Evolutionary conservation across 2,797 vertebrate genomes (phyloP).

Genomic region (Miichthys miiuy): DNA sequence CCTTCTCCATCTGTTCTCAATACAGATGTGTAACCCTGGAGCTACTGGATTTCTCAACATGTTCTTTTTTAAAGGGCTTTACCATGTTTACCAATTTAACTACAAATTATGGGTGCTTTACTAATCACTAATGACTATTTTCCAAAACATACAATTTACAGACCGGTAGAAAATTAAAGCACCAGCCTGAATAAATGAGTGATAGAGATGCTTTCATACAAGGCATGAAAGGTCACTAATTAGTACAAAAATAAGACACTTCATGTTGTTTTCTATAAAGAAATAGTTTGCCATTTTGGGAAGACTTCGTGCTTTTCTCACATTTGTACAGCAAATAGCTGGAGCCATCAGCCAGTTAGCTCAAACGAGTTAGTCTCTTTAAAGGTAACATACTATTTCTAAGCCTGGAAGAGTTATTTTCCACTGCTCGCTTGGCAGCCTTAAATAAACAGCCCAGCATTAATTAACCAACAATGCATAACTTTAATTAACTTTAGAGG

Average conservation of each 20-base stretch:
- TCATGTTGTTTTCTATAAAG: not conserved
- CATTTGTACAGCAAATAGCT: not conserved
- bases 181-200: not conserved
- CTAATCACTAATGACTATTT: not conserved
- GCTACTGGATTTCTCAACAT: conserved; percentile 35
- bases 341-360: not conserved
- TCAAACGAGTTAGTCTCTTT: not conserved
- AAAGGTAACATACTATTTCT: not conserved
- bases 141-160: not conserved
- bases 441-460: not conserved
- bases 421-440: not conserved
- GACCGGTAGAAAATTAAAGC: not conserved
- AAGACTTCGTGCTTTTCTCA: not conserved
- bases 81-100: not conserved
- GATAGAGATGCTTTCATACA: not conserved
- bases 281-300: not conserved
- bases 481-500: not conserved
- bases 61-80: not conserved
- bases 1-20: conserved; percentile 40
- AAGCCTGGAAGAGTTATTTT: not conserved
- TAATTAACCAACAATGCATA: not conserved
- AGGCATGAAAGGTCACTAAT: not conserved
- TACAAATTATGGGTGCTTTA: not conserved
- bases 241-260: not conserved
- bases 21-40: conserved; percentile 68